These are phyloP conservation scores for Centroberyx gerrardi DNA, from an alignment of 2,797 vertebrate species.

Conservation along the genomic window DNA sequence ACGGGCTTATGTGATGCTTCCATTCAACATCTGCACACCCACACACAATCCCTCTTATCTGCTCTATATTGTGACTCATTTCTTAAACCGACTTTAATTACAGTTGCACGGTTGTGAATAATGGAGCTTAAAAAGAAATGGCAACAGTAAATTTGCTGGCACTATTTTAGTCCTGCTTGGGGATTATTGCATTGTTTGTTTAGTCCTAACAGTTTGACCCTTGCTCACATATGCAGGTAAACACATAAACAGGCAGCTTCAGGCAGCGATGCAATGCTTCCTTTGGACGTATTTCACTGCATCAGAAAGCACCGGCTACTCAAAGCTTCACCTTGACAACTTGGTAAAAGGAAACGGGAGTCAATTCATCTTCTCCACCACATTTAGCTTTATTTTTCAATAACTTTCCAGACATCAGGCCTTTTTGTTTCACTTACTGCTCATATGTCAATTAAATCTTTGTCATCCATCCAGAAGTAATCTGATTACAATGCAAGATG, in stretches of 20 bases:
- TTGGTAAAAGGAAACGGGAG: not conserved
- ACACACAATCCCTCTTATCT: conserved; percentile 36
- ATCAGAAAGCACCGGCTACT: not conserved
- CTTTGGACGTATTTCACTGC: not conserved
- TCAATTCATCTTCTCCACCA: not conserved
- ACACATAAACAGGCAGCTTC: conserved; percentile 4
- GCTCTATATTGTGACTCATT: conserved; percentile 24
- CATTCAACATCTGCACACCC: conserved; percentile 29
- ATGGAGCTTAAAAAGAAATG: conserved; percentile 29
- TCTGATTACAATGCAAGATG: conserved; percentile 19
- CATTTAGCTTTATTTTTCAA: not conserved
- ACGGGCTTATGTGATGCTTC: conserved; percentile 25
- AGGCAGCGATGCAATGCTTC: not conserved
- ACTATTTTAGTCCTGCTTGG: conserved; percentile 3
- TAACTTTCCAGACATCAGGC: not conserved
- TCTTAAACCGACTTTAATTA: conserved; percentile 46
- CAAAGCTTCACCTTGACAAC: not conserved
- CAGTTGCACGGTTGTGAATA: conserved; percentile 9
- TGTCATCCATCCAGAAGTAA: conserved; percentile 15
- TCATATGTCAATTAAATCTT: conserved; percentile 3
- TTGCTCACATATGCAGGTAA: conserved; percentile 17
- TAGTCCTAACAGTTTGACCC: not conserved
- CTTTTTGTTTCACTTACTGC: conserved; percentile 3
- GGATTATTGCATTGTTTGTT: not conserved
- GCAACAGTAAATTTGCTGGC: conserved; percentile 15